Conservation (phyloP, 2,888 invertebrate species). For the Aspidapion aeneum region DNA sequence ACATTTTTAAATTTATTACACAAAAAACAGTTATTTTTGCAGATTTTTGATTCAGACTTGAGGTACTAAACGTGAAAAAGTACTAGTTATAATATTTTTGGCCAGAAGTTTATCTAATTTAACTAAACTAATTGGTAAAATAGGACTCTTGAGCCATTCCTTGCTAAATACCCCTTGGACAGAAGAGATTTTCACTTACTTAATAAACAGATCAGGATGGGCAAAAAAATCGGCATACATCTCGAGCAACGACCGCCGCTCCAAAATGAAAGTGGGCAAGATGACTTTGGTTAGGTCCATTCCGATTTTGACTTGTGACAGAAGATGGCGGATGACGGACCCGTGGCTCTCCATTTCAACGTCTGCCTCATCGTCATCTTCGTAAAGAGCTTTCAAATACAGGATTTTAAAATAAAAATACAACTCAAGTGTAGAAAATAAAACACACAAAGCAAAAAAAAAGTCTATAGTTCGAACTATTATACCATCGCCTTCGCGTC, state of each 20-base stretch:
- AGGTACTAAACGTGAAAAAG: no score
- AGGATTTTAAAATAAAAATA: no score
- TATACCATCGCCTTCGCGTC: no score
- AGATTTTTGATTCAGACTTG: not conserved
- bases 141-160: no score
- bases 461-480: no score
- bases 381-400: constrained; percentile 72
- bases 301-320: constrained; percentile 97
- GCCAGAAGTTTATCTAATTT: no score
- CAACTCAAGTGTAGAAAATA: no score
- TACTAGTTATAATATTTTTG: no score
- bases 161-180: no score
- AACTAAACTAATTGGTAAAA: no score
- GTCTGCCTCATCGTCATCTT: constrained; percentile 85
- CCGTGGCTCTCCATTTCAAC: constrained; percentile 96
- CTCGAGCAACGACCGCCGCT: constrained; percentile 93
- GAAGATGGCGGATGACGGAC: constrained; percentile 92
- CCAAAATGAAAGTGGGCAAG: constrained; percentile 96
- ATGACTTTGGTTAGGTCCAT: constrained; percentile 99
- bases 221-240: constrained; percentile 99
- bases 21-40: not conserved
- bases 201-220: constrained; percentile 95
- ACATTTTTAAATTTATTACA: not conserved
- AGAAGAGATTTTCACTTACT: no score
- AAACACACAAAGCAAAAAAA: no score